These are phyloP conservation scores for Caranx ignobilis DNA, from an alignment of 2,113 vertebrate species.

Conservation along the genomic window DNA sequence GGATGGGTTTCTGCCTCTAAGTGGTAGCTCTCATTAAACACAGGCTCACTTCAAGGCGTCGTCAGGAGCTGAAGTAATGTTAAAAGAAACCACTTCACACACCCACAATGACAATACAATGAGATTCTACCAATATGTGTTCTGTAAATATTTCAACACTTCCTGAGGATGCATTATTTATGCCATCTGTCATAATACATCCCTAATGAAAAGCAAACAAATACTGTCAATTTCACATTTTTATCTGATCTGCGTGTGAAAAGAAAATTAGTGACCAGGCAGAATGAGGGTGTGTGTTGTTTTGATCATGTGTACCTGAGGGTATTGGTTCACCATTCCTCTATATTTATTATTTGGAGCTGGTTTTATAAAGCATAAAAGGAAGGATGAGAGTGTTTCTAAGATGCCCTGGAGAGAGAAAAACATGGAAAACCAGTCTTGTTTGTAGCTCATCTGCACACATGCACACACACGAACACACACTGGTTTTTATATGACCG, in stretches of 20 bases:
- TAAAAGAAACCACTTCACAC: slow-evolving; percentile 26
- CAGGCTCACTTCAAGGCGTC: slow-evolving; percentile 46
- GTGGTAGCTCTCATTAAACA: slow-evolving; percentile 47
- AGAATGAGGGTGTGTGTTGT: slow-evolving; percentile 4
- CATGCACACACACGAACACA: slow-evolving; percentile 31
- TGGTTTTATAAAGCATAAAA: slow-evolving; percentile 56
- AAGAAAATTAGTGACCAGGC: slow-evolving; percentile 32
- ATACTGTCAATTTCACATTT: slow-evolving; percentile 63
- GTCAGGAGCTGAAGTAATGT: slow-evolving; percentile 43
- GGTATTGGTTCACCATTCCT: slow-evolving; percentile 40
- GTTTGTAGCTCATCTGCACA: slow-evolving; percentile 48
- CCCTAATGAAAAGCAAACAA: slow-evolving; percentile 65
- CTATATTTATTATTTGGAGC: slow-evolving; percentile 61
- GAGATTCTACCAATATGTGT: slow-evolving; percentile 55
- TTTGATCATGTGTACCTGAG: not conserved
- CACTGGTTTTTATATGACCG: slow-evolving; percentile 50
- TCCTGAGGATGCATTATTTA: slow-evolving; percentile 69
- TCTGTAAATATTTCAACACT: slow-evolving; percentile 72
- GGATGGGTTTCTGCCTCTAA: slow-evolving; percentile 35
- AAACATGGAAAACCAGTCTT: slow-evolving; percentile 46
- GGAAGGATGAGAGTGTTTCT: slow-evolving; percentile 52
- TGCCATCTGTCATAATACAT: slow-evolving; percentile 68
- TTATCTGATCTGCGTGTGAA: slow-evolving; percentile 26
- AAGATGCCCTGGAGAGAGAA: slow-evolving; percentile 49
- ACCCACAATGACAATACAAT: slow-evolving; percentile 9